Percentiles rank a stretch among this genome's conserved stretches.
These are phyloP conservation scores for Pleuronectes platessa DNA, from an alignment of 2,113 vertebrate species.

Conservation along the genomic window DNA sequence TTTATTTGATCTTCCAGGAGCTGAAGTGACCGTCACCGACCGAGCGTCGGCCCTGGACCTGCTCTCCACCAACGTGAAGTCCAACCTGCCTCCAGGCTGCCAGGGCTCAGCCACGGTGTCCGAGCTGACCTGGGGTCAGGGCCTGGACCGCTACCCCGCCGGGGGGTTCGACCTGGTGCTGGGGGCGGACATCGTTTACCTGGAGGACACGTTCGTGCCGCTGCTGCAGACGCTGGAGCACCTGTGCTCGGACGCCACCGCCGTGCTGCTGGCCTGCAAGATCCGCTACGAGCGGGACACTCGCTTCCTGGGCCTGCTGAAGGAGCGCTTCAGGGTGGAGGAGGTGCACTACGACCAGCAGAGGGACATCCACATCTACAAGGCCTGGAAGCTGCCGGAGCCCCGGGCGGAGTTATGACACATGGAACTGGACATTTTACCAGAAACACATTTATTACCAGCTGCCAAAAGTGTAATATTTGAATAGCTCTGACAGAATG, in stretches of 20 bases:
- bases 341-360: constrained; percentile 88
- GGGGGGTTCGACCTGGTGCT: constrained; percentile 89
- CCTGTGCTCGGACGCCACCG: constrained; percentile 82
- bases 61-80: constrained; percentile 87
- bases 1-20: constrained; percentile 79
- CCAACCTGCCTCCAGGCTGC: constrained; percentile 86
- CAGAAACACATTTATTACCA: constrained; percentile 80
- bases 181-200: constrained; percentile 95
- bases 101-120: constrained; percentile 81
- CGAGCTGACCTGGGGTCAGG: constrained; percentile 92
- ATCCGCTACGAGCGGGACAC: constrained; percentile 93
- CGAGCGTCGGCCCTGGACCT: constrained; percentile 87
- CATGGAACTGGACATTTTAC: constrained; percentile 31
- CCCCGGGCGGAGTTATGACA: constrained; percentile 78
- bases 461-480: constrained; percentile 80
- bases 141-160: constrained; percentile 81
- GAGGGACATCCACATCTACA: constrained; percentile 90
- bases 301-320: constrained; percentile 88
- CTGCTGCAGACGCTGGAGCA: constrained; percentile 89
- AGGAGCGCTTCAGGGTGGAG: constrained; percentile 79
- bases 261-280: constrained; percentile 90
- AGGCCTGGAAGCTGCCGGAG: constrained; percentile 76
- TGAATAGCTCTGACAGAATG: constrained; percentile 75
- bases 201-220: constrained; percentile 91
- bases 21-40: constrained; percentile 93